Evolutionary conservation across 2,113 vertebrate species (phyloP), one percentile per base, ranked within the genome.

Genomic region (Theristicus caerulescens): DNA sequence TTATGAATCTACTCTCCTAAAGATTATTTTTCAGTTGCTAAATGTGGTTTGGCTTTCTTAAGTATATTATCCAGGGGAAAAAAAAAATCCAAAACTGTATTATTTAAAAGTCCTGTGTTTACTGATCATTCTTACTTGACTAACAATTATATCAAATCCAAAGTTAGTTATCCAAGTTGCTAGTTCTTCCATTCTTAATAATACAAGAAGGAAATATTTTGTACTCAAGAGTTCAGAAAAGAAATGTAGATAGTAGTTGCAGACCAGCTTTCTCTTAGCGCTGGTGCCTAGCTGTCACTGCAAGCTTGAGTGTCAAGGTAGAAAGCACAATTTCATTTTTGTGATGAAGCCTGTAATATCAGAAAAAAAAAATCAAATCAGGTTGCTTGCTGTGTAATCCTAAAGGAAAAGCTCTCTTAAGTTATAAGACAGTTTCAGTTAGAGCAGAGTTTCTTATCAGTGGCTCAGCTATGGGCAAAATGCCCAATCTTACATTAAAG

Each of bases 371-470:
- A 92, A 96, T 95, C 93, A 94, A 96, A 93, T 95, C 69, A 2
- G 2, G 13, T 57, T 94, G 27, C 94, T 94, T 93, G 82, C 82
- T 87, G 61, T 93, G 70, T 94, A 96, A 96, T 96, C 91, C 82
- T 94, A 54, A 42, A 91, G 84, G 79, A 85, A 93, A 91, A 94
- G 51, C 71, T 91, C 66, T 94, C 94, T 96, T 54, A 91, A 83
- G 74, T 92, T 93, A 55, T 52, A 89, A 88, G 73, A 61, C 47
- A 64, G 70, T 94, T 97, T 90, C 69, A 70, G 90, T 55, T 90
- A 94, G 94, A 87, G 49, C 78, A 49, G 34, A 17, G 13, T 83
- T 93, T 91, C 88, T 96, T 96, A 95, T 96, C 95, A 49, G 40
- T 69, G 59, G 42, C 61, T 93, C 64, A 89, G 72, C 76, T 94